Percentiles rank a stretch among this genome's conserved stretches.
phyloP scores from a whole-genome alignment of 2,797 vertebrate species.

The Artibeus lituratus region DNA sequence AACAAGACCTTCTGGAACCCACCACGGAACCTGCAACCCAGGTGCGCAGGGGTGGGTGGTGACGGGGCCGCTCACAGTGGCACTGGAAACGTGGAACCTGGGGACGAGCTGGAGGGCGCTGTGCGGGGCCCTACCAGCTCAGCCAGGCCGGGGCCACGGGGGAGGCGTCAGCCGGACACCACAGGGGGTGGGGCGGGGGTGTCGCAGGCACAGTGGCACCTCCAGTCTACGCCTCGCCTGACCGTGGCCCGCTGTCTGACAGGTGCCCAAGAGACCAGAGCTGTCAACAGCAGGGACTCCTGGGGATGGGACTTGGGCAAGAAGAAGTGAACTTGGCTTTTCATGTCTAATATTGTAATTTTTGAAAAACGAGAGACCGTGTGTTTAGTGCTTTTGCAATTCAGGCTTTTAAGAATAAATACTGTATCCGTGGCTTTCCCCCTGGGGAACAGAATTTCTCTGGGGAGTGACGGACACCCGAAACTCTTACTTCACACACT shows the following conservation, averaged over 20 bases:
- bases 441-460: neutral
- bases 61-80: neutral
- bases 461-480: neutral
- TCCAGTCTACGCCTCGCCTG: neutral
- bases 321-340: neutral
- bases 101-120: neutral
- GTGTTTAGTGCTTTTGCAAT: neutral
- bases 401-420: neutral
- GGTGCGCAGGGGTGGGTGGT: neutral
- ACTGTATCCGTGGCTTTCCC: neutral
- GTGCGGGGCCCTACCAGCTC: neutral
- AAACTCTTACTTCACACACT: neutral
- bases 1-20: neutral
- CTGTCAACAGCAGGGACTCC: neutral
- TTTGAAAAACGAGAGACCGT: neutral
- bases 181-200: neutral
- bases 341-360: neutral
- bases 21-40: neutral
- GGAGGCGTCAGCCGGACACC: fast-evolving
- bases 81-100: neutral
- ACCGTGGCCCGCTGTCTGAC: neutral
- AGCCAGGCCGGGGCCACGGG: fast-evolving
- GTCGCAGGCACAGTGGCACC: no score
- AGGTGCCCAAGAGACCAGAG: neutral
- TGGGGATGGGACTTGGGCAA: neutral